Base-by-base conservation (phyloP, 1,140 invertebrate genomes). In the Macrotrachela quadricornifera region DNA sequence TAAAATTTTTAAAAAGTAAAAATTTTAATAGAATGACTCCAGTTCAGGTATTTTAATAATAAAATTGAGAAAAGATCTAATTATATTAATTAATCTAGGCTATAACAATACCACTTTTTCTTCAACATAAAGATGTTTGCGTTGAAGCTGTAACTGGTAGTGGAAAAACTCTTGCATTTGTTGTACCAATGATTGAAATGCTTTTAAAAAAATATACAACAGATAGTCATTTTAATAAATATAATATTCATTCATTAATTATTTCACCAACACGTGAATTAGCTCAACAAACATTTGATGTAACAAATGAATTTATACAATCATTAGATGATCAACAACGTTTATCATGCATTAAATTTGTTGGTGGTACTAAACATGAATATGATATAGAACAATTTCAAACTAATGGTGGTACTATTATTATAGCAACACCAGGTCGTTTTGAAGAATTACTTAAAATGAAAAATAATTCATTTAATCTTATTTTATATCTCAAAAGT, bases 101-200 rank as follows among this genome's bases (percentile, higher is more conserved):
- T 17, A 81, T 84, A 6, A 80, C 82, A 56, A 94, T 95, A 62
- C 88, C 88, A n/a, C 67, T 87, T 44, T 74, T 95, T 51, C 62
- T 94, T 16, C 78, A 76, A 37, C 81, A 83, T 54, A 92, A 92
- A 72, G 90, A 96, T 76, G 83, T 95, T n/a, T 84, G 82, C 6
- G 88, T 81, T 9, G 87, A 95, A 72, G 90, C 90, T 36, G 83
- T 92, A 0, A 96, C 90, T 17, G 90, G 90, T 4, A 92, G 86
- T 64, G 90, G 90, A 0, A 96, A 96, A 73, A 96, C 90, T 0
- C 65, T 95, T 45, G 85, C 87, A 0, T 96, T 95, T 72, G 66
- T 95, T 11, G 78, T 96, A 44, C 90, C 90, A 0, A 64, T 91
- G 55, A 57, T 95, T 39, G 82, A 94, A 71, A 80, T 90, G 50